These are phyloP conservation scores for Erpobdella octoculata DNA, from an alignment of 2,888 invertebrate genomes.

Conservation along the genomic window DNA sequence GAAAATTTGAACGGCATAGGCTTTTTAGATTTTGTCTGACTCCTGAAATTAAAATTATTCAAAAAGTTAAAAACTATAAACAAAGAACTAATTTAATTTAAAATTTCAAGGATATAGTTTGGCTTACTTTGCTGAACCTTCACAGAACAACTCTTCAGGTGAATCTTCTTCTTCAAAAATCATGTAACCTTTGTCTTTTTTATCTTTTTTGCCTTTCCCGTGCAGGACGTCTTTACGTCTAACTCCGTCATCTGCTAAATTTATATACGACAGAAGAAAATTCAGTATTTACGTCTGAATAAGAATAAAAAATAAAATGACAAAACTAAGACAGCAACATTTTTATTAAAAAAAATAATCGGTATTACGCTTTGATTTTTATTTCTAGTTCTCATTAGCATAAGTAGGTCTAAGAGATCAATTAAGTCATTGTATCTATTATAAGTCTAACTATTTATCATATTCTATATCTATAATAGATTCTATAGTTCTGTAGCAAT, in stretches of 20 bases:
- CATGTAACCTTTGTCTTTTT: slow-evolving; percentile 79
- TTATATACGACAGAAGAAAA: too few relatives aligned
- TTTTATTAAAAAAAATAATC: too few relatives aligned
- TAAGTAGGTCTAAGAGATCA: too few relatives aligned
- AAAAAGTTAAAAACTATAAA: neutral
- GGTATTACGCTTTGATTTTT: too few relatives aligned
- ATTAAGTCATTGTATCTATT: too few relatives aligned
- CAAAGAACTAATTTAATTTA: neutral
- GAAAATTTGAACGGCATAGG: slow-evolving; percentile 24
- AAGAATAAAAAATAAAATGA: too few relatives aligned
- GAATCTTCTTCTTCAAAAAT: slow-evolving; percentile 87
- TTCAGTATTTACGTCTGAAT: too few relatives aligned
- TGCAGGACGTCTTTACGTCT: neutral
- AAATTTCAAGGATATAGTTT: neutral
- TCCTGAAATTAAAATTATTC: neutral
- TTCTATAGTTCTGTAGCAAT: too few relatives aligned
- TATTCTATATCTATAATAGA: too few relatives aligned
- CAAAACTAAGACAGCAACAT: too few relatives aligned
- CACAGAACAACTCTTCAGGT: slow-evolving; percentile 62
- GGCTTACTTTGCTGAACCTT: slow-evolving; percentile 6
- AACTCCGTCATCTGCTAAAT: neutral
- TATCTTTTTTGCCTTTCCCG: slow-evolving; percentile 24
- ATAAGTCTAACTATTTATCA: too few relatives aligned
- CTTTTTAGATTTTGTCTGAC: slow-evolving; percentile 18
- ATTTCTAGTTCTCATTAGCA: too few relatives aligned